Conservation (phyloP, 2,888 invertebrate species). For the Synanthedon formicaeformis region DNA sequence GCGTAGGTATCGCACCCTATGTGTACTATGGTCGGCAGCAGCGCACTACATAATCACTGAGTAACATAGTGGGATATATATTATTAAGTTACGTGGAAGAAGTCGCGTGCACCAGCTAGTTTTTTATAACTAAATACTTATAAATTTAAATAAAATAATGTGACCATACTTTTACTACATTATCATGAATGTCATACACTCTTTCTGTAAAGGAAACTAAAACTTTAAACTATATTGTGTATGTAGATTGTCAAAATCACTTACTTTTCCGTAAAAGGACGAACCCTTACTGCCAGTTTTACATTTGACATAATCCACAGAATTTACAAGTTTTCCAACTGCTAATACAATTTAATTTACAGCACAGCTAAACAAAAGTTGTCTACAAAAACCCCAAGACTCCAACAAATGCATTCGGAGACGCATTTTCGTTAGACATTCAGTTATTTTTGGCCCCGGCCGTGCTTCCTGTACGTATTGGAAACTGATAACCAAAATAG, state of each 20-base stretch:
- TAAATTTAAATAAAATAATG: background rate
- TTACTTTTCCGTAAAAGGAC: conserved; percentile 75
- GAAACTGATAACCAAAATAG: background rate
- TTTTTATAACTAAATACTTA: too few species aligned
- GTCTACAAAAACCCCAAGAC: background rate
- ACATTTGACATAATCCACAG: conserved; percentile 68
- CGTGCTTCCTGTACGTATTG: conserved; percentile 21
- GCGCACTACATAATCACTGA: too few species aligned
- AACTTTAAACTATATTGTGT: too few species aligned
- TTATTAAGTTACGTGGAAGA: too few species aligned
- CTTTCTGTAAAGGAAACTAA: too few species aligned
- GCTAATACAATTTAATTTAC: too few species aligned
- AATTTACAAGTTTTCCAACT: background rate
- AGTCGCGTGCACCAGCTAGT: too few species aligned
- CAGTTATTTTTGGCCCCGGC: conserved; percentile 32
- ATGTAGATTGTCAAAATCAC: conserved; percentile 8
- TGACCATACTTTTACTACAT: background rate
- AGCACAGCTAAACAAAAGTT: background rate
- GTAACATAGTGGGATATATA: too few species aligned
- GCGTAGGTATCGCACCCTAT: too few species aligned
- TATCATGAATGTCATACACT: too few species aligned
- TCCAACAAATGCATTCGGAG: background rate
- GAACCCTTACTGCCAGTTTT: conserved; percentile 74
- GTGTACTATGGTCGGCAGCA: too few species aligned
- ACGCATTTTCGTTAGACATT: conserved; percentile 13